phyloP scores from a whole-genome alignment of 2,888 invertebrate species.

The Podotricha telesiphe region DNA sequence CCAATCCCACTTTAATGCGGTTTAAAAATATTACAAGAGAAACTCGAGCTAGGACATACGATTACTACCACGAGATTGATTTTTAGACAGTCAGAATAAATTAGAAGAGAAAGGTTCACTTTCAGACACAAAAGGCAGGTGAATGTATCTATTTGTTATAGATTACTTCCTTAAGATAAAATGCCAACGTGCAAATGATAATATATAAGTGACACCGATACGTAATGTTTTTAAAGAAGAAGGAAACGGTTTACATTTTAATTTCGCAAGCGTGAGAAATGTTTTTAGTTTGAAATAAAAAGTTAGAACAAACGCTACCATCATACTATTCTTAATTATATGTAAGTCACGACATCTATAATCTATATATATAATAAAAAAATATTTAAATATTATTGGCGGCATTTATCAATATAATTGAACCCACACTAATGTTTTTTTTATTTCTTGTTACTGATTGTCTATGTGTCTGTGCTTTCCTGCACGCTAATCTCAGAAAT shows the following conservation, averaged over 20 bases:
- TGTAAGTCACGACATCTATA: constrained; percentile 65
- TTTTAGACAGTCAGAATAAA: constrained; percentile 59
- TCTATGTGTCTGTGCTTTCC: too few relatives aligned
- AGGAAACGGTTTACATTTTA: neutral
- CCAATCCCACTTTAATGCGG: constrained; percentile 54
- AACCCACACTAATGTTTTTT: too few relatives aligned
- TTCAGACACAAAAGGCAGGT: constrained; percentile 55
- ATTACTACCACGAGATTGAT: constrained; percentile 61
- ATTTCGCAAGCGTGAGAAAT: constrained; percentile 2
- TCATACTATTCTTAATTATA: constrained; percentile 61
- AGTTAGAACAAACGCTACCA: constrained; percentile 60
- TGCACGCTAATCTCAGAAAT: too few relatives aligned
- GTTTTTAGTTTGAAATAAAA: neutral
- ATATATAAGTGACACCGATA: constrained; percentile 46
- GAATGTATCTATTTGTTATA: constrained; percentile 52
- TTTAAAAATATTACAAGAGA: constrained; percentile 56
- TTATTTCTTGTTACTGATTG: too few relatives aligned
- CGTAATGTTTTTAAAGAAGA: constrained; percentile 32
- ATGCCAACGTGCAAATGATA: constrained; percentile 59
- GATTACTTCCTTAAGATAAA: constrained; percentile 58
- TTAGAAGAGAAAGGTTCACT: constrained; percentile 53
- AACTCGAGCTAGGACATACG: constrained; percentile 55
- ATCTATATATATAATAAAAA: too few relatives aligned
- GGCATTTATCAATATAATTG: too few relatives aligned
- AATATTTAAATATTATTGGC: too few relatives aligned